phyloP scores from a whole-genome alignment of 2,113 vertebrate species.

The Alosa alosa region DNA sequence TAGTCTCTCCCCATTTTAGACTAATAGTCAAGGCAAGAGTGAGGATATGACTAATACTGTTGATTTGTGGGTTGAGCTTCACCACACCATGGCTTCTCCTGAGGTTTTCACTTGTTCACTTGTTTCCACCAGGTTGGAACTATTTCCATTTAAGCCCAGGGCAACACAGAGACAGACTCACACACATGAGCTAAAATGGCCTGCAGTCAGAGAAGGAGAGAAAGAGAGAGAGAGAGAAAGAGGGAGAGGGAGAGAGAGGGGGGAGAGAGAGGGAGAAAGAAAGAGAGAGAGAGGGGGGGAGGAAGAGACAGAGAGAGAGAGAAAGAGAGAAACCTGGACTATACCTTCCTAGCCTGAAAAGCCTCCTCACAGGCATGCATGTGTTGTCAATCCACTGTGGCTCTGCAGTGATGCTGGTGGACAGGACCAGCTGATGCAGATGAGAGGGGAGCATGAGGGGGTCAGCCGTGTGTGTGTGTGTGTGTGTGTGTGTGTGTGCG shows the following conservation, averaged over 20 bases:
- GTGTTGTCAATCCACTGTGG: not conserved
- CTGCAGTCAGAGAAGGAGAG: not conserved
- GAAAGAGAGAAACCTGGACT: not conserved
- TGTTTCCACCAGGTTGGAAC: not conserved
- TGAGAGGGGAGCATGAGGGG: not conserved
- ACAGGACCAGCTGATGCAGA: conserved; percentile 10
- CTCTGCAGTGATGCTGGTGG: conserved; percentile 1
- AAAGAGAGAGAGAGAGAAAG: conserved; percentile 3
- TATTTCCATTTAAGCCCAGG: not conserved
- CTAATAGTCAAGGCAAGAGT: not conserved
- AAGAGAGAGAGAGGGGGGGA: not conserved
- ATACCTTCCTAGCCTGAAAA: not conserved
- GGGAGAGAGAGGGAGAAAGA: too few relatives aligned
- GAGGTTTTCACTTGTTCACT: not conserved
- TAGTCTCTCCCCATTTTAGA: not conserved
- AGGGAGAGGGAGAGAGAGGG: not conserved
- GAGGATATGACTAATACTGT: not conserved
- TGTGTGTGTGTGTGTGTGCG: conserved; percentile 21
- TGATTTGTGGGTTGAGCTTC: not conserved
- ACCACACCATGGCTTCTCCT: not conserved
- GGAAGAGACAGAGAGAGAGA: not conserved
- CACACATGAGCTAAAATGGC: not conserved
- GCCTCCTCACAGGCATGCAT: not conserved
- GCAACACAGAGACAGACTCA: not conserved
- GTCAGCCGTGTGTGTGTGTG: conserved; percentile 17